These are phyloP conservation scores for Drosophila simulans DNA, from an alignment of 1,140 invertebrate genomes.

Conservation along the genomic window DNA sequence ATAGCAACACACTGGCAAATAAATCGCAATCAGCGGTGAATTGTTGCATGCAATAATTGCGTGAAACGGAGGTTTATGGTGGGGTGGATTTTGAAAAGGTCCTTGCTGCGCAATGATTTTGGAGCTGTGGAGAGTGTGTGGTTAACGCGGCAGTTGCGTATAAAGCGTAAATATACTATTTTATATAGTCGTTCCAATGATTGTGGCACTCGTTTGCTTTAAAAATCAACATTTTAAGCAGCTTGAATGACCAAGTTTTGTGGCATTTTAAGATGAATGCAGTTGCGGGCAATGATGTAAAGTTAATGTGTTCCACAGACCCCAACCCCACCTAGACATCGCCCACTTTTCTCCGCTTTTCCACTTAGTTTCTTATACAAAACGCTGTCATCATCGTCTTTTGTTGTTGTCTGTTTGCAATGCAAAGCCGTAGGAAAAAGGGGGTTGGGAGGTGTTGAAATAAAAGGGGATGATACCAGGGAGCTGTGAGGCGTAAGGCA, in stretches of 20 bases:
- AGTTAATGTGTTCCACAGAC: slow-evolving; percentile 26
- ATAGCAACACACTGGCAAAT: slow-evolving; percentile 24
- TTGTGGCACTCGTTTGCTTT: neutral
- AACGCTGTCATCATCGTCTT: slow-evolving; percentile 37
- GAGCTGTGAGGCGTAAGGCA: slow-evolving; percentile 28
- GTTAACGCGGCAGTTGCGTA: no score
- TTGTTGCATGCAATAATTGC: slow-evolving; percentile 48
- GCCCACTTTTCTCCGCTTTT: no score
- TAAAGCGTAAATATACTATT: no score
- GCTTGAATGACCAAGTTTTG: slow-evolving; percentile 10
- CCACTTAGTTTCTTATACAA: slow-evolving; percentile 37
- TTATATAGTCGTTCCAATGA: neutral
- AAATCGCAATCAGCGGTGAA: slow-evolving; percentile 59
- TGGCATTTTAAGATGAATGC: slow-evolving; percentile 4
- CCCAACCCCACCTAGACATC: neutral
- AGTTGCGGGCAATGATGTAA: slow-evolving; percentile 20
- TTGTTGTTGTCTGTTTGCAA: slow-evolving; percentile 39
- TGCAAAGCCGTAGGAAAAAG: slow-evolving; percentile 30
- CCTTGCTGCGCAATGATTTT: neutral
- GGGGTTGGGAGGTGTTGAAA: slow-evolving; percentile 27
- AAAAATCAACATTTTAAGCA: neutral
- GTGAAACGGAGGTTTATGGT: slow-evolving; percentile 28
- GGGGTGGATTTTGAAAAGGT: neutral
- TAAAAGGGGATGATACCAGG: neutral
- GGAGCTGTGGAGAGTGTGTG: no score